Conservation (phyloP, 2,113 vertebrate species). For the Perccottus glenii region DNA sequence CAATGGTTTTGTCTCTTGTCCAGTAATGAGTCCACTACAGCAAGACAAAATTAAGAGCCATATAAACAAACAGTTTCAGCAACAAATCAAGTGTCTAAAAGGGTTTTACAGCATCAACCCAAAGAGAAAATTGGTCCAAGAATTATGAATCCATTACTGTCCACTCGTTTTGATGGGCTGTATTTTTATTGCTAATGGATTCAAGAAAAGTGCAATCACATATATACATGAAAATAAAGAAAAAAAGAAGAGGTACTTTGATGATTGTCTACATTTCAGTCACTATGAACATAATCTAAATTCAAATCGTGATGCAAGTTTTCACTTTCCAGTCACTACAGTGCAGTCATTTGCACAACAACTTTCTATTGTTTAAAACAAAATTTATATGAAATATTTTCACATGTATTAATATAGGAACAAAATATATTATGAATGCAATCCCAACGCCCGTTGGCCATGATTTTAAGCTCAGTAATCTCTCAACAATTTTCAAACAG, state of each 20-base stretch:
- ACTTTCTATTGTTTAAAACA: no score
- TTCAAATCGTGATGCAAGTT: neutral
- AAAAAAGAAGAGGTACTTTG: slow-evolving; percentile 1
- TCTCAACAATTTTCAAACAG: no score
- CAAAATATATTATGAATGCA: no score
- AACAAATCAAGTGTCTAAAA: slow-evolving; percentile 42
- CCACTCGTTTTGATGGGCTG: slow-evolving; percentile 35
- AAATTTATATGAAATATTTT: no score
- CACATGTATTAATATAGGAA: no score
- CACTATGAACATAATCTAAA: slow-evolving; percentile 14
- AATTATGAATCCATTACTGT: slow-evolving; percentile 31
- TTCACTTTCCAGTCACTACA: neutral
- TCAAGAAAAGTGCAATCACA: no score
- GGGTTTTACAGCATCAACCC: slow-evolving; percentile 25
- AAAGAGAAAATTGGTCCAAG: slow-evolving; percentile 28
- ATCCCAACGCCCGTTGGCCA: no score
- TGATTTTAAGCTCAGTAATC: no score
- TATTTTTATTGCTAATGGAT: slow-evolving; percentile 46
- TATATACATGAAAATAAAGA: neutral
- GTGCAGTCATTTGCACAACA: no score
- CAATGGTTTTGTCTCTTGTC: slow-evolving; percentile 43
- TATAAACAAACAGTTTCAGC: slow-evolving; percentile 57
- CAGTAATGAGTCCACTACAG: slow-evolving; percentile 53
- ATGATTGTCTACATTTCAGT: neutral
- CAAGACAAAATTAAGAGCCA: slow-evolving; percentile 47